Evolutionary conservation across 2,888 invertebrate genomes (phyloP).

Genomic region (Cremastinae sp.): DNA sequence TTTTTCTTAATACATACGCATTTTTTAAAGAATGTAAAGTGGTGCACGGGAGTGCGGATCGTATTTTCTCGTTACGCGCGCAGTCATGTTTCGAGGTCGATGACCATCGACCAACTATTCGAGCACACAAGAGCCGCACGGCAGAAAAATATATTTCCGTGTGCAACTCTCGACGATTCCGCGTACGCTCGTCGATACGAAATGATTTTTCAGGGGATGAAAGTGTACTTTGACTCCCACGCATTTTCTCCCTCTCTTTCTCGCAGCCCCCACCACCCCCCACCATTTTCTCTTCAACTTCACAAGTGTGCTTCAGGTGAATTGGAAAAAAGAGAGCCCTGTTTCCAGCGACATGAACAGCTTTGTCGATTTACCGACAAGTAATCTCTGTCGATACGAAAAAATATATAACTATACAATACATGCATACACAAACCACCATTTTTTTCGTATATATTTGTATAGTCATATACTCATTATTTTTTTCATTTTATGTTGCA

Average conservation of each 20-base stretch:
- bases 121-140: constrained; percentile 42
- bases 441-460: constrained; percentile 8
- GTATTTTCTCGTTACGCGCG: constrained; percentile 49
- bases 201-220: constrained; percentile 49
- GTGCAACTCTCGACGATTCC: constrained; percentile 10
- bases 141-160: constrained; percentile 42
- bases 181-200: constrained; percentile 13
- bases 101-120: constrained; percentile 62
- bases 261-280: too few species aligned
- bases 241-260: constrained; percentile 32
- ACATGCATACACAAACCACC: background rate
- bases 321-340: constrained; percentile 42
- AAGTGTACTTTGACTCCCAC: constrained; percentile 24
- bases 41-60: background rate
- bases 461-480: background rate
- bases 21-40: too few species aligned
- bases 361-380: too few species aligned
- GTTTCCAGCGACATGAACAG: constrained; percentile 32
- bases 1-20: too few species aligned
- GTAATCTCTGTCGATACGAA: background rate
- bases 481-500: background rate
- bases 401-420: too few species aligned
- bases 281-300: constrained; percentile 11
- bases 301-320: constrained; percentile 51
- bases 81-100: constrained; percentile 59